These are phyloP conservation scores for Typhlomys cinereus DNA, from an alignment of 2,113 vertebrate genomes.

Conservation along the genomic window DNA sequence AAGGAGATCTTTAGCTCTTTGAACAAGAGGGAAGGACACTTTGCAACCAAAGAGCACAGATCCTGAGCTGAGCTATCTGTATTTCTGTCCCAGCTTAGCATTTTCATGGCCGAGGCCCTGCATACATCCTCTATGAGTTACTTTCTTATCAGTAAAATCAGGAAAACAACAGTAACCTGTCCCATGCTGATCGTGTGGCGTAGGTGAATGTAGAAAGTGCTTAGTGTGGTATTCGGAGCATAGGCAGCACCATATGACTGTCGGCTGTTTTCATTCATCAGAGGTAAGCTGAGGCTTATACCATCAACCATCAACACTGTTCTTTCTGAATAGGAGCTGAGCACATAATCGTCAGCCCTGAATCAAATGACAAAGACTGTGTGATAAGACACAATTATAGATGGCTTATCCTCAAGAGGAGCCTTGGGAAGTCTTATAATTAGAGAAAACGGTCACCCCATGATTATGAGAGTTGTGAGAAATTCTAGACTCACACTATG, in stretches of 20 bases:
- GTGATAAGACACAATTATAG: not conserved
- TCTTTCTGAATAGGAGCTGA: not conserved
- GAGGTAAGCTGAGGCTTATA: not conserved
- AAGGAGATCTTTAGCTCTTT: not conserved
- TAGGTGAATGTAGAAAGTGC: not conserved
- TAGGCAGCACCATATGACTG: not conserved
- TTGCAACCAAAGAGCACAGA: not conserved
- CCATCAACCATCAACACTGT: not conserved
- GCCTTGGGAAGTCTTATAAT: not conserved
- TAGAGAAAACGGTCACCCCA: not conserved
- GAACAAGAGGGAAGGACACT: not conserved
- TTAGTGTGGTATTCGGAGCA: not conserved
- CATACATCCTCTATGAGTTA: not conserved
- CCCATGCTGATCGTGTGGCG: not conserved
- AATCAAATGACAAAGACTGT: not conserved
- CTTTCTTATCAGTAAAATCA: not conserved
- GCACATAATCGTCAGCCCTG: not conserved
- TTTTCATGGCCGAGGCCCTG: not conserved
- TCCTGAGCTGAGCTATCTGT: not conserved
- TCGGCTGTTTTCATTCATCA: not conserved
- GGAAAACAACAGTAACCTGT: not conserved
- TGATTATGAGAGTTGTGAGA: not conserved
- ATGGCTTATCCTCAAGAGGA: constrained; percentile 1
- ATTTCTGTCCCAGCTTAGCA: not conserved
- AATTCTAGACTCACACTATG: not conserved